These are phyloP conservation scores for Copidosoma floridanum DNA, from an alignment of 1,140 invertebrate species.

Conservation along the genomic window DNA sequence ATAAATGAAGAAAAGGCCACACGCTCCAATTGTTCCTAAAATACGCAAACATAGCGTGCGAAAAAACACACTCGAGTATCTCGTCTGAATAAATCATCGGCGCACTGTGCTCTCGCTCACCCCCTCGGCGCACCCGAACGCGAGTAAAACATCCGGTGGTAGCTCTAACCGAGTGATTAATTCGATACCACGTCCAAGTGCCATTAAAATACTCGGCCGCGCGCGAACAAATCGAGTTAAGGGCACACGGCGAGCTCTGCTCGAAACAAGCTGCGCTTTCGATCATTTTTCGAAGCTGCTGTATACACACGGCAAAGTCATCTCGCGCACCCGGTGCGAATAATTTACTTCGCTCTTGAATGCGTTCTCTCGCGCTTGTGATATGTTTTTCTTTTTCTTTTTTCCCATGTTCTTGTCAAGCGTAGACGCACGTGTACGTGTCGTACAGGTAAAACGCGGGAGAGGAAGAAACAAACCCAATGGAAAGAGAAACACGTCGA, in stretches of 20 bases:
- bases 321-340: not conserved
- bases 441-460: no score
- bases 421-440: no score
- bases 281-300: constrained; percentile 2
- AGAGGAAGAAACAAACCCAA: no score
- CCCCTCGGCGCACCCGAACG: not conserved
- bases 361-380: no score
- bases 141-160: constrained; percentile 4
- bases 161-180: constrained; percentile 15
- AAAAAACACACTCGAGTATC: not conserved
- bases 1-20: no score
- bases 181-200: not conserved
- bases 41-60: no score
- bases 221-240: constrained; percentile 8
- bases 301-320: not conserved
- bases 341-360: constrained; percentile 7
- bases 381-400: no score
- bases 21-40: no score
- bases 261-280: not conserved
- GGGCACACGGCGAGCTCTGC: not conserved
- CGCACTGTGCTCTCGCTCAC: no score
- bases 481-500: not conserved
- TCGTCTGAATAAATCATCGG: not conserved
- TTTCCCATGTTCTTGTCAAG: no score
- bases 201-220: constrained; percentile 11